These are phyloP conservation scores for Chrysemys picta DNA, from an alignment of 2,113 vertebrate genomes.

Conservation along the genomic window DNA sequence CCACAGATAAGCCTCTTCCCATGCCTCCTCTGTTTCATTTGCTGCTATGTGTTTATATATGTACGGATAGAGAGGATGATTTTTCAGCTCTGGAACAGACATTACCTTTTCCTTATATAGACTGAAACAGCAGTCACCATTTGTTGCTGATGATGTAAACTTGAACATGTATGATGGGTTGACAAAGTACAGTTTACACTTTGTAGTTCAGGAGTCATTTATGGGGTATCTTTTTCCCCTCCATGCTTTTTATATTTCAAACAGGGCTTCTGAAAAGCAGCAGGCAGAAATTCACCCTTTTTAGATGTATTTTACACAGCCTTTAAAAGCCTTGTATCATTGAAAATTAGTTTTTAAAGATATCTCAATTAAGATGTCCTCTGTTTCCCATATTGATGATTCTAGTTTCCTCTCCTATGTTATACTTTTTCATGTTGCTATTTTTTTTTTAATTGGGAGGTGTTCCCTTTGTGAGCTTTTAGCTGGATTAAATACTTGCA, in stretches of 20 bases:
- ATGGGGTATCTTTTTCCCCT: neutral
- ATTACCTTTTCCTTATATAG: neutral
- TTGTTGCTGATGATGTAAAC: neutral
- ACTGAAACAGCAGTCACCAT: neutral
- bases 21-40: neutral
- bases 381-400: neutral
- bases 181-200: neutral
- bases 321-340: neutral
- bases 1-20: neutral
- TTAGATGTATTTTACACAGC: neutral
- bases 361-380: neutral
- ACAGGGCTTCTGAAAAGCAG: neutral
- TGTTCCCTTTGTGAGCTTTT: neutral
- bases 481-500: neutral
- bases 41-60: neutral
- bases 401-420: neutral
- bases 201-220: neutral
- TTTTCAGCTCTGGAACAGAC: fast-evolving
- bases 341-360: slow-evolving; percentile 8
- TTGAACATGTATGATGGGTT: neutral
- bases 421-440: neutral
- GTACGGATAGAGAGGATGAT: neutral
- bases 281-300: neutral
- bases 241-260: neutral
- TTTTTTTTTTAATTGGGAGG: neutral